phyloP scores from a whole-genome alignment of 2,888 invertebrate genomes.

The Boloria euphrosyne region DNA sequence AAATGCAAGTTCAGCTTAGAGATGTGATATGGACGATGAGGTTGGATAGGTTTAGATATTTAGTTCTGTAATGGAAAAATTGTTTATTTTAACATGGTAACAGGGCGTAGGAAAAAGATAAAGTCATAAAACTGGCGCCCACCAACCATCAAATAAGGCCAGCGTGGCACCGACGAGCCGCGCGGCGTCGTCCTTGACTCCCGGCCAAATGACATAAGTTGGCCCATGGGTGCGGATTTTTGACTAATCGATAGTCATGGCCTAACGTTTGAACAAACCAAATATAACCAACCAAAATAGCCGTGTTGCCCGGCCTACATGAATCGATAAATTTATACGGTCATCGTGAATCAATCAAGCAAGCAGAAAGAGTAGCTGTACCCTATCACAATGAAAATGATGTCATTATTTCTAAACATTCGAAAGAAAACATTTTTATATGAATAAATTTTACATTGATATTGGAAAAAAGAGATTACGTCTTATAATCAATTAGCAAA shows the following conservation, averaged over 20 bases:
- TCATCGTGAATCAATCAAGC: conserved; percentile 4
- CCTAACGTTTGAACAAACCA: conserved; percentile 63
- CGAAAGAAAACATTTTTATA: too few species aligned
- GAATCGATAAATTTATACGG: conserved; percentile 22
- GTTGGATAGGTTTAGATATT: conserved; percentile 26
- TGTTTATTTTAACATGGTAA: conserved; percentile 71
- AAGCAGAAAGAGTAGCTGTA: neutral
- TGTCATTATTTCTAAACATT: too few species aligned
- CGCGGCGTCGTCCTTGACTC: conserved; percentile 77
- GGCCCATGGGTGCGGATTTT: conserved; percentile 80
- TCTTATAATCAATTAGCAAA: too few species aligned
- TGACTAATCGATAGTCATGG: conserved; percentile 74
- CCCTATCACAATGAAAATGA: too few species aligned
- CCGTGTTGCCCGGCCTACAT: conserved; percentile 67
- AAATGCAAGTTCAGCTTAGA: neutral
- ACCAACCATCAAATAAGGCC: conserved; percentile 81
- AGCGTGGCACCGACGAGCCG: conserved; percentile 67
- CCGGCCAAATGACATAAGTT: conserved; percentile 81
- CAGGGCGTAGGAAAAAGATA: conserved; percentile 75
- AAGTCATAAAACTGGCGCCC: conserved; percentile 82
- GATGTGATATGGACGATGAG: neutral
- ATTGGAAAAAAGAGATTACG: too few species aligned
- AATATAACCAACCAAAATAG: too few species aligned
- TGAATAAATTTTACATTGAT: too few species aligned
- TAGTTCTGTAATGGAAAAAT: conserved; percentile 60